Base-by-base conservation (phyloP, 92 coral and sea anemone genomes). In the Zoanthus solanderi region DNA sequence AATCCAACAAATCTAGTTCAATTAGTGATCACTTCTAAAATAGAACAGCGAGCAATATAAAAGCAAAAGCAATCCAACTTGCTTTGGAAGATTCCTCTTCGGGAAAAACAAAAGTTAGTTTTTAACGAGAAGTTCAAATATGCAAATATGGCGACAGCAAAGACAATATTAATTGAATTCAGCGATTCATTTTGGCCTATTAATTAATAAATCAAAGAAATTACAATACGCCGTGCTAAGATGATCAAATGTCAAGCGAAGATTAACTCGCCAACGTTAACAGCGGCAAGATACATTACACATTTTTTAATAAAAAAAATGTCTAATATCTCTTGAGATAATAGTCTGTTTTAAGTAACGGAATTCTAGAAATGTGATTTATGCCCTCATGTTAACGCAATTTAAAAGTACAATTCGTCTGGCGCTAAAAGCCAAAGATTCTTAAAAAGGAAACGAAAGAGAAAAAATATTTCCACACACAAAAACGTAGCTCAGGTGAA, bases 261-360 rank as follows among this genome's bases (percentile, higher is more conserved):
- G 56, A 79, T 79, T 60, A 56, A 78, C 48, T 30, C 60, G 30
- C 71, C 42, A 34, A 34, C 42, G 42, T 34, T 23, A 16, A 61
- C n/a, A 79, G 84, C 84, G 18, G 54, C 74, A 63, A 82, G 75
- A 82, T 75, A 57, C 46, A n/a, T 75, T 52, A 30, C 61, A 75
- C 44, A 48, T n/a, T 48, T 75, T 46, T 15, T 47, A 9, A 1
- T n/a, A 2, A 75, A 48, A 48, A 82, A 65, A 60, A 32, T 54
- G 30, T 48, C 76, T 11, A 52, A 12, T 44, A 42, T 82, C 61
- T 82, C 50, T 82, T 82, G 17, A 58, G 65, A 58, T 10, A 10
- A 58, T 14, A 58, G 65, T 58, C 16, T 58, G 65, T 58, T 58
- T 58, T 10, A 58, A 58, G 65, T 14, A 5, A 58, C 16, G 17